Evolutionary conservation across 2,888 invertebrate species (phyloP).

Genomic region (Volucella bombylans): DNA sequence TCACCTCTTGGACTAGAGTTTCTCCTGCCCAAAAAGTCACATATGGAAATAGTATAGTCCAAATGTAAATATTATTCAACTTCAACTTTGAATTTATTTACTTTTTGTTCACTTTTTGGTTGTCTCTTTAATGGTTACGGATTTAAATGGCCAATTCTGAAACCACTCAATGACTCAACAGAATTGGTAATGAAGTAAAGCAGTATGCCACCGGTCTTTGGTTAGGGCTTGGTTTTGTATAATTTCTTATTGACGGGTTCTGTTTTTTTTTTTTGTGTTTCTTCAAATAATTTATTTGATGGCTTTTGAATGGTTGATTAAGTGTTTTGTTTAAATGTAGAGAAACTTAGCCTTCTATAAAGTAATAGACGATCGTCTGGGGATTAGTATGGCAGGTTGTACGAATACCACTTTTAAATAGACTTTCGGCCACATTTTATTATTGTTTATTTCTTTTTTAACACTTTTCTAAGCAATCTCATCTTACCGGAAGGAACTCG

Average conservation of each 20-base stretch:
- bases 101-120: background rate
- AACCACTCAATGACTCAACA: slow-evolving; percentile 52
- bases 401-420: background rate
- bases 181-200: slow-evolving; percentile 25
- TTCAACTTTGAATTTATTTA: slow-evolving; percentile 47
- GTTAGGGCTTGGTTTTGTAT: slow-evolving; percentile 35
- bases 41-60: slow-evolving; percentile 41
- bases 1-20: slow-evolving; percentile 9
- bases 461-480: too few relatives aligned
- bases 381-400: slow-evolving; percentile 24
- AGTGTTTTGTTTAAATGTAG: slow-evolving; percentile 30
- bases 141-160: slow-evolving; percentile 49
- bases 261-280: slow-evolving; percentile 22
- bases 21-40: slow-evolving; percentile 15
- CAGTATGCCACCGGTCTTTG: slow-evolving; percentile 62
- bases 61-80: slow-evolving; percentile 53
- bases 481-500: too few relatives aligned
- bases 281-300: slow-evolving; percentile 33
- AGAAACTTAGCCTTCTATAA: slow-evolving; percentile 50
- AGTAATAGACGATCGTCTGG: slow-evolving; percentile 12
- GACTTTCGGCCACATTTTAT: background rate
- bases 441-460: background rate
- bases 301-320: slow-evolving; percentile 40
- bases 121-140: slow-evolving; percentile 22
- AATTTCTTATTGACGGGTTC: background rate